Conservation (phyloP, 2,797 vertebrate species). For the Girardinus metallicus region DNA sequence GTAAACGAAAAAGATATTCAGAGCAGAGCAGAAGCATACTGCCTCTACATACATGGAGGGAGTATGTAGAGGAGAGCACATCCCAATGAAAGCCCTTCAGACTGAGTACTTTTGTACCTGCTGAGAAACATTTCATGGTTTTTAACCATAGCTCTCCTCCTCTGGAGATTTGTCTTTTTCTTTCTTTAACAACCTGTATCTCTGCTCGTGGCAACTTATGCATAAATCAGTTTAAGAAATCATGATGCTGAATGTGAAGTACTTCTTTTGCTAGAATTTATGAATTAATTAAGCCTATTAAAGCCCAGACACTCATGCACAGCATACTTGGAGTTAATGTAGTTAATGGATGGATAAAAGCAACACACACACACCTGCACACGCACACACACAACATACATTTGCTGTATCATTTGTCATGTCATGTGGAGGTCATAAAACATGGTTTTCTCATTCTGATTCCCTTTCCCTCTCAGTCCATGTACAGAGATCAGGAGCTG, state of each 20-base stretch:
- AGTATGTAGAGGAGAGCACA: conserved; percentile 20
- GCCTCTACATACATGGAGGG: conserved; percentile 35
- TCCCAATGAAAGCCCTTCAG: conserved; percentile 20
- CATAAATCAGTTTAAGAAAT: conserved; percentile 25
- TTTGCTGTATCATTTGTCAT: conserved; percentile 64
- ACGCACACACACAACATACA: not conserved
- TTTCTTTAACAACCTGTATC: conserved; percentile 26
- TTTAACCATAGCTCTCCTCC: not conserved
- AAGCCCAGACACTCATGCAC: conserved; percentile 33
- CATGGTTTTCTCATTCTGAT: conserved; percentile 56
- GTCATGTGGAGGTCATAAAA: conserved; percentile 71
- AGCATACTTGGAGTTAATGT: conserved; percentile 50
- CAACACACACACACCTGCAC: conserved; percentile 19
- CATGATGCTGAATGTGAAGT: conserved; percentile 47
- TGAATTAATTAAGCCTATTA: conserved; percentile 66
- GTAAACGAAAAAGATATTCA: conserved; percentile 64
- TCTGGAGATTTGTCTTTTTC: conserved; percentile 8
- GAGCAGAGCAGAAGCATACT: too few relatives aligned
- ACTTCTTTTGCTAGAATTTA: conserved; percentile 50
- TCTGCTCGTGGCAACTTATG: conserved; percentile 17
- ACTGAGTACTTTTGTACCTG: not conserved
- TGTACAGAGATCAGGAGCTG: conserved; percentile 30
- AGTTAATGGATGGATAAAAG: conserved; percentile 64
- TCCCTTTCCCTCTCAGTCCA: conserved; percentile 54
- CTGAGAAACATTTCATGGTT: conserved; percentile 1